Base-by-base conservation (phyloP, 92 coral and sea anemone genomes). In the Bergia sp. region DNA sequence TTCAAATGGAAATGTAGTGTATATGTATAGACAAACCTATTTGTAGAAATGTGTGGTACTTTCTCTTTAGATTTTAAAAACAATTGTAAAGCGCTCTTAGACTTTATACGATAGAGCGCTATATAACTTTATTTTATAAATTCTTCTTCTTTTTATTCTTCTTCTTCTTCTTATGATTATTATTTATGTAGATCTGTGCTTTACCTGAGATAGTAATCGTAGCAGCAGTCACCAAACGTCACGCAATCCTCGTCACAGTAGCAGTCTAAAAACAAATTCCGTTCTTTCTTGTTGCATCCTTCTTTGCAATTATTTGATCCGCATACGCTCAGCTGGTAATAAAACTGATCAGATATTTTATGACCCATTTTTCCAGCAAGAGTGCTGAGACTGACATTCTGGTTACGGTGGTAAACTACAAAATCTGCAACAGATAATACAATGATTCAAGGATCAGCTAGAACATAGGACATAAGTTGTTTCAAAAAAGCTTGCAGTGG, bases 181-280 rank as follows among this genome's bases (percentile, higher is more conserved):
- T 50, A 11, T 9, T 50, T 50, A 2, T 38, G 41, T 72, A 29
- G 38, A 72, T 72, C 38, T 12, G n/a, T 37, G 8, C 42, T 36
- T 72, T 37, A 76, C 81, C 81, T 76, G 81, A 42, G 55, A 76
- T 76, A 43, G 55, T 39, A 76, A 76, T 76, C 81, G 20, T 76
- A 76, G 39, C 81, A 76, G 21, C 81, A 76, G 81, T 76, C 81
- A 43, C 81, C 81, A n/a, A 76, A 43, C 81, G 8, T 76, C 23
- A 76, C 81, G 53, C 81, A 76, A 8, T 76, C 81, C 23, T 43
- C 29, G 12, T 76, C 81, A 76, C 81, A 76, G 57, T 76, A 76
- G 81, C 81, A 76, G 23, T 4, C 20, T 43, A 40, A 16, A 76
- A 76, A 13, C 50, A 18, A 0, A 3, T 76, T 37, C 23, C 81